Percentiles rank a stretch among this genome's conserved stretches.
Conservation (phyloP, 2,888 invertebrate genomes). For the Hirtodrosophila cameraria region DNA sequence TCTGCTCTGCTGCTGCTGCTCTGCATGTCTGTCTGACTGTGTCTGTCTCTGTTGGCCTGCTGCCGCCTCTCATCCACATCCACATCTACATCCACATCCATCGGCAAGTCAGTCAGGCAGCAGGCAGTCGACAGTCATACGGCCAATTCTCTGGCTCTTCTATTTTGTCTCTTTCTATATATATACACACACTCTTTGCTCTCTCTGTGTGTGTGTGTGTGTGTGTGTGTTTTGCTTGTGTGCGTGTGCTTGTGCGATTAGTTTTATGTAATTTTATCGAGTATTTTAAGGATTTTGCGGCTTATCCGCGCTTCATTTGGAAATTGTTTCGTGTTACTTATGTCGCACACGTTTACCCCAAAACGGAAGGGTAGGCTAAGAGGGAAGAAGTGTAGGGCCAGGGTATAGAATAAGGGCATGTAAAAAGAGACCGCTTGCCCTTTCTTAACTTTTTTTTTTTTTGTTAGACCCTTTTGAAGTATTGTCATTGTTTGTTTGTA, state of each 20-base stretch:
- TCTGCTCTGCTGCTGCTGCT: slow-evolving; percentile 35
- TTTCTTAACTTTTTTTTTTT: slow-evolving; percentile 32
- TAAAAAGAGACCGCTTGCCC: slow-evolving; percentile 51
- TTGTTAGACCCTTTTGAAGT: slow-evolving; percentile 51
- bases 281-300: slow-evolving; percentile 82
- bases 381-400: slow-evolving; percentile 6
- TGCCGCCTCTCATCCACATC: slow-evolving; percentile 20
- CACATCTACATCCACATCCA: slow-evolving; percentile 35
- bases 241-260: slow-evolving; percentile 80
- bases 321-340: slow-evolving; percentile 79
- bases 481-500: slow-evolving; percentile 38
- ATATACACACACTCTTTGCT: not conserved
- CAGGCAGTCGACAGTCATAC: slow-evolving; percentile 32
- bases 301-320: slow-evolving; percentile 79
- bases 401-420: slow-evolving; percentile 35
- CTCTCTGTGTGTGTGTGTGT: not conserved
- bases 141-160: slow-evolving; percentile 46
- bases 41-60: slow-evolving; percentile 33
- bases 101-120: slow-evolving; percentile 25
- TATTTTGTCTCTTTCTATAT: slow-evolving; percentile 8
- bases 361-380: slow-evolving; percentile 34
- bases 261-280: slow-evolving; percentile 83
- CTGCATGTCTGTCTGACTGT: slow-evolving; percentile 31
- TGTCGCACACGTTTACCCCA: slow-evolving; percentile 52
- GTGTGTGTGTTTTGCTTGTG: slow-evolving; percentile 16